phyloP scores from a whole-genome alignment of 2,113 vertebrate genomes.

The Aphelocoma coerulescens region DNA sequence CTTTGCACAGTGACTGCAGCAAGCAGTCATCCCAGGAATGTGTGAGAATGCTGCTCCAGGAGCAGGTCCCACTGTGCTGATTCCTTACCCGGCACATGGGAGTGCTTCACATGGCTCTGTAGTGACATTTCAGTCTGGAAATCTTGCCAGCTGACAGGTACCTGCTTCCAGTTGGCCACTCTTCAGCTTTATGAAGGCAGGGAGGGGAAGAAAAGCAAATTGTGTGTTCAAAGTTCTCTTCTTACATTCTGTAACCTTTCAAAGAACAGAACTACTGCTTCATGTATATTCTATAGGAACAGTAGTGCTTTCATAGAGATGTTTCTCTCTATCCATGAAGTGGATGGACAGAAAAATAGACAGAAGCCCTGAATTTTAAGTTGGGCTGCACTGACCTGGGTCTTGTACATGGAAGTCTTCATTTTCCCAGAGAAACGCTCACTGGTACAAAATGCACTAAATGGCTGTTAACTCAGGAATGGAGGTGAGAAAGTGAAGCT shows the following conservation, averaged over 20 bases:
- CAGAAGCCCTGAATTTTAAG: neutral
- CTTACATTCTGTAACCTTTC: neutral
- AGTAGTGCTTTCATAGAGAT: neutral
- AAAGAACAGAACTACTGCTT: neutral
- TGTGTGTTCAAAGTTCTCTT: neutral
- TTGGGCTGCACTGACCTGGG: neutral
- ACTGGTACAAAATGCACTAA: rapidly evolving
- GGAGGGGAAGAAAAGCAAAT: neutral
- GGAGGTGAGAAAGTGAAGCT: neutral
- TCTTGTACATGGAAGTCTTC: neutral
- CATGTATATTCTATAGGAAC: neutral
- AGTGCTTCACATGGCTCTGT: neutral
- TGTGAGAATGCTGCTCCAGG: neutral
- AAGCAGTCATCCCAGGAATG: conserved; percentile 14
- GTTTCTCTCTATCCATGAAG: neutral
- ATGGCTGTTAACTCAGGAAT: neutral
- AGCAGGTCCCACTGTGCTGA: neutral
- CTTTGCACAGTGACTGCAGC: neutral
- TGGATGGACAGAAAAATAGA: neutral
- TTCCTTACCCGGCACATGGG: neutral
- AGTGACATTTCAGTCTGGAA: neutral
- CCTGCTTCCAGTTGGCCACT: neutral
- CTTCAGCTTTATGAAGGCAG: neutral
- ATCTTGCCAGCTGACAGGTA: neutral
- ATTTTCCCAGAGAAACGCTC: neutral